These are phyloP conservation scores for Tetragnatha versicolor DNA, from an alignment of 1,140 invertebrate genomes.

Conservation along the genomic window DNA sequence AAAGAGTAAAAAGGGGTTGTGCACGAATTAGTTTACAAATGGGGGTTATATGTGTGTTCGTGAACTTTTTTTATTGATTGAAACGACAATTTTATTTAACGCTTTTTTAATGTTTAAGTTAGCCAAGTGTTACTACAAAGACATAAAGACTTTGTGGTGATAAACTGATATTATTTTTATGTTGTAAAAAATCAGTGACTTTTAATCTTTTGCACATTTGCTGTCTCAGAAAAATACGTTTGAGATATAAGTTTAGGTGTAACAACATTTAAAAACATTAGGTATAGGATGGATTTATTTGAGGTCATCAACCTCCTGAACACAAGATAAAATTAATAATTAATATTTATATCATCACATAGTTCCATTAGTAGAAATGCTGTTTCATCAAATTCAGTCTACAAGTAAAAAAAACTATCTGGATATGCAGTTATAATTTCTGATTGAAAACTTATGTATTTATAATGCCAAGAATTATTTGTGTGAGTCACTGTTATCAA, in stretches of 20 bases:
- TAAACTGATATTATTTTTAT: background rate
- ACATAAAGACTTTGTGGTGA: background rate
- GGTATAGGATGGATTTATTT: no score
- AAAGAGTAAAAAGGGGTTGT: background rate
- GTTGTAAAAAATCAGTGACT: background rate
- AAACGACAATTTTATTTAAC: background rate
- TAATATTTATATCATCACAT: no score
- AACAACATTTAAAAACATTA: no score
- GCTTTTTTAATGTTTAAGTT: conserved; percentile 2
- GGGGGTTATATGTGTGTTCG: background rate
- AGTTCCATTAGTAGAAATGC: no score
- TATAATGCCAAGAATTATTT: no score
- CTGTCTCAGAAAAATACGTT: background rate
- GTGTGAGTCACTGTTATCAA: no score
- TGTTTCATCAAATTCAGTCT: no score
- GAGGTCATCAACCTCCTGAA: no score
- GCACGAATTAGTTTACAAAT: conserved; percentile 26
- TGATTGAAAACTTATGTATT: no score
- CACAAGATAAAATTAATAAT: no score
- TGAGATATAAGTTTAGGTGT: background rate
- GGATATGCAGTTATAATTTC: no score
- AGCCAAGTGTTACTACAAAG: background rate
- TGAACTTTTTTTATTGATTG: background rate
- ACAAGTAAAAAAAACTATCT: no score
- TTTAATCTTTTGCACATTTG: background rate